Evolutionary conservation across 2,888 invertebrate species (phyloP).

Genomic region (Pseudococcus jackbeardsleyi): DNA sequence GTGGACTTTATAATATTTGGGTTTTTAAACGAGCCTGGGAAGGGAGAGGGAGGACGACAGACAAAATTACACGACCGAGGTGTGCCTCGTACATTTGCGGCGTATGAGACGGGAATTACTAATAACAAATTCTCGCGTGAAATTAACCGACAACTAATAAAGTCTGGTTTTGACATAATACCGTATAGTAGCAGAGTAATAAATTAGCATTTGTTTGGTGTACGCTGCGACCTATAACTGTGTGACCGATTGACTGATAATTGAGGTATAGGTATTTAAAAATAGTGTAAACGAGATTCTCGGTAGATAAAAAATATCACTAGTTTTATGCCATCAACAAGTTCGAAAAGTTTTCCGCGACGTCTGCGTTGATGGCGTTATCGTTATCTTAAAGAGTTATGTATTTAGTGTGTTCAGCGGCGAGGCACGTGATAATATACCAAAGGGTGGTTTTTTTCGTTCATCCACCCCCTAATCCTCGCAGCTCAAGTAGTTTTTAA

Average conservation of each 20-base stretch:
- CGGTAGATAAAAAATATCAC: neutral
- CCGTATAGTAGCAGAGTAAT: neutral
- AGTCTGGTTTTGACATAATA: conserved; percentile 23
- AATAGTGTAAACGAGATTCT: neutral
- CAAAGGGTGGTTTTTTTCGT: neutral
- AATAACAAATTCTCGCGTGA: conserved; percentile 31
- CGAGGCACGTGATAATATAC: neutral
- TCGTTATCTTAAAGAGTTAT: neutral
- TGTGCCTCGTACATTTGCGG: neutral
- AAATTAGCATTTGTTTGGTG: conserved; percentile 10
- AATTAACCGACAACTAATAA: conserved; percentile 44
- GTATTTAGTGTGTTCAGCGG: neutral
- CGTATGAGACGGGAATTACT: neutral
- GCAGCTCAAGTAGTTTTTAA: neutral
- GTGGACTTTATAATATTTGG: neutral
- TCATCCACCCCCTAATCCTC: neutral
- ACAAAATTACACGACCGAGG: neutral
- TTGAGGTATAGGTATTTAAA: conserved; percentile 3
- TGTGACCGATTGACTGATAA: neutral
- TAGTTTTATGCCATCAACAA: neutral
- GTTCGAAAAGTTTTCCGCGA: neutral
- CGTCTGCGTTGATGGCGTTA: neutral
- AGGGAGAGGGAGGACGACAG: neutral
- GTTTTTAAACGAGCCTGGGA: neutral
- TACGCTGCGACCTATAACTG: neutral